Evolutionary conservation across 1,140 invertebrate genomes (phyloP).

Genomic region (Oppia nitens): DNA sequence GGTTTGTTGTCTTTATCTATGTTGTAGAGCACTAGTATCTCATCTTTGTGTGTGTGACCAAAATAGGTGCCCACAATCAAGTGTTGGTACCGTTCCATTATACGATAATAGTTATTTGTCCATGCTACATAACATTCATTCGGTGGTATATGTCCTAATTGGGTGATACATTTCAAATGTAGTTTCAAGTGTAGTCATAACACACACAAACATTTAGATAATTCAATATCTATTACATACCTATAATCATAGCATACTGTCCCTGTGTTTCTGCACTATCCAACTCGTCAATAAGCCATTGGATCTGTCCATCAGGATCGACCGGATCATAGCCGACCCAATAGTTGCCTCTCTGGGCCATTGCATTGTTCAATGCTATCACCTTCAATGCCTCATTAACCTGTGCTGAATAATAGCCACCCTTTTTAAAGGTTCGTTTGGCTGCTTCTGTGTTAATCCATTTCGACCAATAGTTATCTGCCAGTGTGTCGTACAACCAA

Average conservation of each 20-base stretch:
- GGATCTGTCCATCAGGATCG: conserved; percentile 15
- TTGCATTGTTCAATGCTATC: conserved; percentile 15
- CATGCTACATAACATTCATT: conserved; percentile 2
- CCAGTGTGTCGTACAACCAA: conserved; percentile 12
- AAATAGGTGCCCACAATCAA: conserved; percentile 3
- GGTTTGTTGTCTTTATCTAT: not conserved
- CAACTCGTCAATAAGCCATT: conserved; percentile 14
- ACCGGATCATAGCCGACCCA: conserved; percentile 10
- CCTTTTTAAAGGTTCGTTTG: conserved; percentile 6
- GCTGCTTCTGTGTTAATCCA: conserved; percentile 11
- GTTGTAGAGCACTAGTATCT: conserved; percentile 11
- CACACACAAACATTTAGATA: too few species aligned
- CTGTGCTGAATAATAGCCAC: conserved; percentile 13
- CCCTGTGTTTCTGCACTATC: conserved; percentile 7
- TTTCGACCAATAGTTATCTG: conserved; percentile 12
- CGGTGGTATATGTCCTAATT: conserved; percentile 12
- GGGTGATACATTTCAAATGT: not conserved
- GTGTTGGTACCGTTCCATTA: conserved; percentile 12
- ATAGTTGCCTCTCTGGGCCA: not conserved
- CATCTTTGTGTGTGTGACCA: conserved; percentile 16
- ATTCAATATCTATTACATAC: not conserved
- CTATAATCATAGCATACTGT: conserved; percentile 11
- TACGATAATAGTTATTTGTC: conserved; percentile 16
- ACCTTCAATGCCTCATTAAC: conserved; percentile 5
- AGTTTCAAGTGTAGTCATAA: too few species aligned